Conservation (phyloP, 2,113 vertebrate species). For the Speoplatyrhinus poulsoni region DNA sequence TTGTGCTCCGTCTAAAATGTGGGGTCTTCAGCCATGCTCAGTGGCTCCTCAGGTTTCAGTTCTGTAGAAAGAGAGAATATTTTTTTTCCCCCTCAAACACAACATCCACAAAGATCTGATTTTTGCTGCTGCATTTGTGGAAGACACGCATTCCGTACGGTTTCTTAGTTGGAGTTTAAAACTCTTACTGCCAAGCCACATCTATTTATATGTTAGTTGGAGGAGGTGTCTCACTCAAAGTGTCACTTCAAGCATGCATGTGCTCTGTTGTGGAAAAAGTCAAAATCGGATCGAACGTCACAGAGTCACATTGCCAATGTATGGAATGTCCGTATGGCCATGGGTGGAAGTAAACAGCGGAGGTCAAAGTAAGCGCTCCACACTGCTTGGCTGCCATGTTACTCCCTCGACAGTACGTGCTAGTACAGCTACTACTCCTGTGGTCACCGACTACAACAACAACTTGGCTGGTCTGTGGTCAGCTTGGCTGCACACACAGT, state of each 20-base stretch:
- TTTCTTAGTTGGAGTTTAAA: too few species aligned
- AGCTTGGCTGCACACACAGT: constrained; percentile 5
- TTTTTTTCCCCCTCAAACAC: too few species aligned
- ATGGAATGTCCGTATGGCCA: constrained; percentile 25
- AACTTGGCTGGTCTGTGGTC: constrained; percentile 7
- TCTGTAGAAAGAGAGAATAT: constrained; percentile 23
- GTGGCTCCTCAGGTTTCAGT: background rate
- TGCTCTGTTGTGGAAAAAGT: background rate
- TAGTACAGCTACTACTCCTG: background rate
- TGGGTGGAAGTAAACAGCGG: constrained; percentile 42
- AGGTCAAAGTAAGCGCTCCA: constrained; percentile 21
- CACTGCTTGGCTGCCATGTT: constrained; percentile 1
- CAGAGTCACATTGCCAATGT: constrained; percentile 28
- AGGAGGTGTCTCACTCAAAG: background rate
- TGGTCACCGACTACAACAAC: constrained; percentile 10
- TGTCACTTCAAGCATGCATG: background rate
- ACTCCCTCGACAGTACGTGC: background rate
- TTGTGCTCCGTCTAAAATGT: constrained; percentile 17
- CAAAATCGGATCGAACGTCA: constrained; percentile 9
- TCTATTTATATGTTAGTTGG: background rate
- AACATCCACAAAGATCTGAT: too few species aligned
- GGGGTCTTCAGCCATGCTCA: constrained; percentile 11
- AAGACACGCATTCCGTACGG: too few species aligned
- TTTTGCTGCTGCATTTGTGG: too few species aligned
- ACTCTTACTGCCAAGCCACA: background rate